Evolutionary conservation across 2,797 vertebrate species (phyloP).

Genomic region (Semotilus atromaculatus): DNA sequence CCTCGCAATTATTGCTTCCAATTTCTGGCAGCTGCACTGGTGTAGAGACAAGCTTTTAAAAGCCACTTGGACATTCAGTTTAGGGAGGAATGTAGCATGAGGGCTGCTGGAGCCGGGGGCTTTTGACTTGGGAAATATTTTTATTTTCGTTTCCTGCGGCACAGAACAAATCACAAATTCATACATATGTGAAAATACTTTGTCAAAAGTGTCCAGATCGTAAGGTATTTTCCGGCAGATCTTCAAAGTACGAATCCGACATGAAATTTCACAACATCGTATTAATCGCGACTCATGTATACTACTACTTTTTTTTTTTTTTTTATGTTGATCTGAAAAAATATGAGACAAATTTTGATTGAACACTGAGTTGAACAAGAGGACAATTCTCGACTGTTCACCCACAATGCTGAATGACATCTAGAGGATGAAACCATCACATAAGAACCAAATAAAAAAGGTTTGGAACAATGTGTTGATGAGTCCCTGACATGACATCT

Average conservation of each 20-base stretch:
- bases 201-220: background rate
- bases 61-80: background rate
- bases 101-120: background rate
- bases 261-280: background rate
- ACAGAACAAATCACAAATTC: background rate
- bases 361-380: constrained; percentile 1
- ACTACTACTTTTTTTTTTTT: background rate
- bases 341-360: constrained; percentile 19
- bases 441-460: constrained; percentile 43
- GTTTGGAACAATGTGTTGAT: constrained; percentile 50
- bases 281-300: background rate
- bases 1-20: constrained; percentile 33
- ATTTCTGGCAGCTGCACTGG: constrained; percentile 25
- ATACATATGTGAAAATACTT: background rate
- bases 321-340: constrained; percentile 16
- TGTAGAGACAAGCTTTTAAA: constrained; percentile 32
- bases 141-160: background rate
- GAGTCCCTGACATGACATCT: constrained; percentile 46
- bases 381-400: constrained; percentile 28
- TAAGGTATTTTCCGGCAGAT: background rate
- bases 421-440: constrained; percentile 41
- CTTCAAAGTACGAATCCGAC: background rate
- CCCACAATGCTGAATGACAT: constrained; percentile 46
- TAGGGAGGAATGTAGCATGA: background rate
- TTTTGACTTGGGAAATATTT: background rate